Base-by-base conservation (phyloP, 2,113 vertebrate species). In the Anoplopoma fimbria region DNA sequence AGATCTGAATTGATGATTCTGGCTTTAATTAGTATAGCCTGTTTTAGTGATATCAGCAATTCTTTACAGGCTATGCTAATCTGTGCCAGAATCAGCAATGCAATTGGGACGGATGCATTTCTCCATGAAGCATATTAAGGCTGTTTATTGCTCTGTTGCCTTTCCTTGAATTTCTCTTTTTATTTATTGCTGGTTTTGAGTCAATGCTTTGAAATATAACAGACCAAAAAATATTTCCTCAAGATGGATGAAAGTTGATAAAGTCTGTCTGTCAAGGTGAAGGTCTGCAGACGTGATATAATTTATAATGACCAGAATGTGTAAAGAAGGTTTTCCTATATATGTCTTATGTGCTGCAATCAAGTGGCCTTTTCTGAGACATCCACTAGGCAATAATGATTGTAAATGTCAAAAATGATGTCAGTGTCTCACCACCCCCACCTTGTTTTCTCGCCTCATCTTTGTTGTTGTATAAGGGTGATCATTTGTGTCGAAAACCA, bases 61-160 rank as follows among this genome's bases (percentile, higher is more conserved):
- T 96, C 95, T 96, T 96, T 96, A 96, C 95, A 96, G 95, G 95
- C 95, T 96, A 95, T 96, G 95, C 95, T 96, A 96, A 96, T 96
- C 95, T 95, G 95, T 95, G 95, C 94, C 95, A 96, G 95, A 96
- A 95, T 95, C 93, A 95, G 95, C 94, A 95, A 93, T 95, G 92
- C 95, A 91, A 89, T 91, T 91, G 91, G 88, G 84, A 92, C 10
- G 86, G 91, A 93, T 76, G 69, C 71, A 63, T 89, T 89, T 89
- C 91, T 86, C 84, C 81, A 75, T 83, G 87, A 77, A 25, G 69
- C 69, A 58, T 74, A 49, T 60, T 29, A 23, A 82, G 12, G 63
- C 51, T 5, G 75, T 80, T 87, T 69, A 60, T 79, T 77, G 75
- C 40, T 7, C 68, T 60, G 13, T 31, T 87, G 34, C 55, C 34